These are phyloP conservation scores for Ceuthmochares aereus DNA, from an alignment of 2,113 vertebrate species.

Conservation along the genomic window DNA sequence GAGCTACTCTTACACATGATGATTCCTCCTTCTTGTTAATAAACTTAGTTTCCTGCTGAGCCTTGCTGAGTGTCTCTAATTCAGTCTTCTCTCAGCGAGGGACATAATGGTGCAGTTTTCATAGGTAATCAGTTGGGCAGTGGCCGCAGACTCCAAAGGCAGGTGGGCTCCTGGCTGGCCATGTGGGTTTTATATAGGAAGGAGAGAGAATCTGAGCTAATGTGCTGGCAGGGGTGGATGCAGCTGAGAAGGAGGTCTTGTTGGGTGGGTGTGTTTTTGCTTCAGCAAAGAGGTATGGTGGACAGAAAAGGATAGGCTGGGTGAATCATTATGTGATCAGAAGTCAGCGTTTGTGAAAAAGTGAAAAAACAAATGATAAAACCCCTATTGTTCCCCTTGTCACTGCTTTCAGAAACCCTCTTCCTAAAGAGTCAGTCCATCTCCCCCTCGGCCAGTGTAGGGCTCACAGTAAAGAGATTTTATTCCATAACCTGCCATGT, in stretches of 20 bases:
- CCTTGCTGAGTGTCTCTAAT: neutral
- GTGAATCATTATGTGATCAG: neutral
- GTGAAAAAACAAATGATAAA: accelerated
- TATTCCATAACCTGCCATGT: neutral
- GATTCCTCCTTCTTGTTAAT: conserved; percentile 31
- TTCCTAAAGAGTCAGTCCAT: neutral
- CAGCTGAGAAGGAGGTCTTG: accelerated
- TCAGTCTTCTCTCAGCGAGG: neutral
- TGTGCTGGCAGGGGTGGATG: neutral
- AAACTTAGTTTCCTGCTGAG: conserved; percentile 3
- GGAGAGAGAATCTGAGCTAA: neutral
- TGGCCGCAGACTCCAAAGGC: accelerated
- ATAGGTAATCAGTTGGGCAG: neutral
- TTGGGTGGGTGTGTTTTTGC: neutral
- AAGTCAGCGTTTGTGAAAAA: neutral
- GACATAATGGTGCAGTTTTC: neutral
- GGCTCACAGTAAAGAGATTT: neutral
- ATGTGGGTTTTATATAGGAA: neutral
- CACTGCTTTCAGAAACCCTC: neutral
- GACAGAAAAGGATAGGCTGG: neutral
- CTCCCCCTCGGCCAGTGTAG: neutral
- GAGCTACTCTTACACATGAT: neutral
- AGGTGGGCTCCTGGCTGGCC: neutral
- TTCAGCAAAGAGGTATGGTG: neutral
- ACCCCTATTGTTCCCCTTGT: neutral